Evolutionary conservation across 2,797 vertebrate genomes (phyloP).

Genomic region (Lerista edwardsae): DNA sequence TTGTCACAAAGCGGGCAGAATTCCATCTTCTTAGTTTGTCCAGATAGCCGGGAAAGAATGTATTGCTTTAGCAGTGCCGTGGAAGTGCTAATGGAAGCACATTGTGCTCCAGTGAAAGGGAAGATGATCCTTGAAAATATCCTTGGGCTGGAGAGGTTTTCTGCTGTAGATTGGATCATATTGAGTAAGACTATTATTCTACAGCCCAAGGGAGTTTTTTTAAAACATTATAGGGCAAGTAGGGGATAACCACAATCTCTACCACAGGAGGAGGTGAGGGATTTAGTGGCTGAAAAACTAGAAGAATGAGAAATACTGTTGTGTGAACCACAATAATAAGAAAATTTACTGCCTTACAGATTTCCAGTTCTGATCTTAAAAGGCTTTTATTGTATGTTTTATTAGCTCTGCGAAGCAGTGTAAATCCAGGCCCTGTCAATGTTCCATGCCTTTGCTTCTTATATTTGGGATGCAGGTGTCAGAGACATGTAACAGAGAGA

Average conservation of each 20-base stretch:
- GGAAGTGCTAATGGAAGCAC: conserved; percentile 24
- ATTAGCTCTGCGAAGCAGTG: not conserved
- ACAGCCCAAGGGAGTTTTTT: not conserved
- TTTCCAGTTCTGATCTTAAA: not conserved
- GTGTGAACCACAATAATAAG: not conserved
- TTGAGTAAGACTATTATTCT: conserved; percentile 13
- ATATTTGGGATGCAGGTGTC: not conserved
- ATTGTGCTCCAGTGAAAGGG: conserved; percentile 4
- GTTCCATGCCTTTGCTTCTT: not conserved
- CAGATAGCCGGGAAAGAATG: not conserved
- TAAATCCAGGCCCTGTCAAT: not conserved
- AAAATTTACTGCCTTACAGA: not conserved
- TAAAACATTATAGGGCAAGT: not conserved
- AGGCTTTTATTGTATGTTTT: not conserved
- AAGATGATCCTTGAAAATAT: conserved; percentile 19
- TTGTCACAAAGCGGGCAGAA: not conserved
- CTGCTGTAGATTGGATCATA: not conserved
- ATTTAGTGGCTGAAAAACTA: not conserved
- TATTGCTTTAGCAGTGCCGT: conserved; percentile 4
- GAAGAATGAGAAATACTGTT: not conserved
- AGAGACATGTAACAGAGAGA: not conserved
- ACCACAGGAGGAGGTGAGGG: not conserved
- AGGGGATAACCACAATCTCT: not conserved
- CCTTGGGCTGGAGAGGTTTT: not conserved
- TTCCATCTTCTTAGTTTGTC: conserved; percentile 5